Evolutionary conservation across 2,888 invertebrate genomes (phyloP).

Genomic region (Meteorus cinctellus): DNA sequence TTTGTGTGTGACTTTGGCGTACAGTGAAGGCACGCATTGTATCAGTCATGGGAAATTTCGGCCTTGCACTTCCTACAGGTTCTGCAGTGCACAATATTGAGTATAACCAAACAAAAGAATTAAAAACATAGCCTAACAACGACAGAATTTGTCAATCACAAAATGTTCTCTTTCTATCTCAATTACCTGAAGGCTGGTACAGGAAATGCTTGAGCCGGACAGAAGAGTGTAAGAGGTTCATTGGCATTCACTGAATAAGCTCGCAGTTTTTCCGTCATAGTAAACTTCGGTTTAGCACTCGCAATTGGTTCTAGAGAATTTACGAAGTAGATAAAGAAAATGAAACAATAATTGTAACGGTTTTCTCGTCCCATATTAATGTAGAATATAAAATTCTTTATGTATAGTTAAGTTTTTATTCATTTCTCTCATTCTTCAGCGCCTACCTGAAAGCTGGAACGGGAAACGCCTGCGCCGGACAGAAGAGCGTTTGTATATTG

Average conservation of each 20-base stretch:
- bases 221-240: constrained; percentile 76
- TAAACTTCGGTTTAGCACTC: constrained; percentile 74
- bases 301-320: constrained; percentile 79
- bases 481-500: constrained; percentile 77
- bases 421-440: neutral
- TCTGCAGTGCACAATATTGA: constrained; percentile 65
- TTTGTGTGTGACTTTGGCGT: constrained; percentile 56
- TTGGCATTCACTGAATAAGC: constrained; percentile 53
- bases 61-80: constrained; percentile 78
- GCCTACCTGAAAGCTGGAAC: constrained; percentile 67
- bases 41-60: constrained; percentile 75
- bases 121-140: constrained; percentile 6
- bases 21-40: constrained; percentile 55
- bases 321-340: neutral
- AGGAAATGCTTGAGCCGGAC: constrained; percentile 83
- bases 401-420: neutral
- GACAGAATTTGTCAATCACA: neutral
- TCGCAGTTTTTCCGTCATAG: constrained; percentile 64
- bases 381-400: neutral
- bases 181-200: constrained; percentile 81
- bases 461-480: constrained; percentile 82
- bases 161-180: neutral
- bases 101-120: neutral
- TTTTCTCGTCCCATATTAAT: neutral
- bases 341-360: neutral